A percentile compares a stretch with the other conserved stretches of the same genome.
Conservation (phyloP, 2,888 invertebrate genomes). For the Fissipunctia ypsillon region DNA sequence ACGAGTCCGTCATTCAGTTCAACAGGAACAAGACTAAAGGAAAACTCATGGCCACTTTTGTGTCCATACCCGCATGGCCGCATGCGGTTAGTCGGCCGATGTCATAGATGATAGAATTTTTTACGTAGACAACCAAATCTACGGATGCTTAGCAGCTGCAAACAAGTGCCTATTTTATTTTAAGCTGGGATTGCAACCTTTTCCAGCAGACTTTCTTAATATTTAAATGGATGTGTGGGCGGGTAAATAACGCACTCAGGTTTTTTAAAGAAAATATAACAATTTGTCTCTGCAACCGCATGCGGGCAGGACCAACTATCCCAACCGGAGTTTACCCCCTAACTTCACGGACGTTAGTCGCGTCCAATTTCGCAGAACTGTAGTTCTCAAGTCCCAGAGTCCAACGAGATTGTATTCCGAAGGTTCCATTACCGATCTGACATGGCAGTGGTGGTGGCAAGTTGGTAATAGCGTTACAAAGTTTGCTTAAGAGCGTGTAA, state of each 20-base stretch:
- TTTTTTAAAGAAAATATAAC: conserved; percentile 3
- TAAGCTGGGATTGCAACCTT: not conserved
- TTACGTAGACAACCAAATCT: not conserved
- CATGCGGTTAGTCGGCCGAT: not conserved
- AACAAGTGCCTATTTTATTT: not conserved
- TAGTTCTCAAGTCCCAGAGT: conserved; percentile 54
- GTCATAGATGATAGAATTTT: no score
- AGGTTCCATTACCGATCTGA: conserved; percentile 71
- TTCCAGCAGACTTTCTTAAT: not conserved
- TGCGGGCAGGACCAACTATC: conserved; percentile 10
- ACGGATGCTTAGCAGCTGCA: not conserved
- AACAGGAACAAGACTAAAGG: not conserved
- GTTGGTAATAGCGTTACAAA: conserved; percentile 80
- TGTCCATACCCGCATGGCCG: not conserved
- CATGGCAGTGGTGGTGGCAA: conserved; percentile 67
- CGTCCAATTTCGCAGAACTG: conserved; percentile 62
- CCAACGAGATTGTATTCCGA: conserved; percentile 72
- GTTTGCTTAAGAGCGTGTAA: conserved; percentile 80
- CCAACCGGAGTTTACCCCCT: conserved; percentile 35
- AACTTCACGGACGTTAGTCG: conserved; percentile 62
- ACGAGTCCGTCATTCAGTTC: not conserved
- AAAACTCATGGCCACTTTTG: not conserved
- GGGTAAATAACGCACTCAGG: not conserved
- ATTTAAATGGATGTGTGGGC: not conserved
- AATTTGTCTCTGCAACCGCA: conserved; percentile 7